These are phyloP conservation scores for Aegotheles bennettii DNA, from an alignment of 2,113 vertebrate genomes.

Conservation along the genomic window DNA sequence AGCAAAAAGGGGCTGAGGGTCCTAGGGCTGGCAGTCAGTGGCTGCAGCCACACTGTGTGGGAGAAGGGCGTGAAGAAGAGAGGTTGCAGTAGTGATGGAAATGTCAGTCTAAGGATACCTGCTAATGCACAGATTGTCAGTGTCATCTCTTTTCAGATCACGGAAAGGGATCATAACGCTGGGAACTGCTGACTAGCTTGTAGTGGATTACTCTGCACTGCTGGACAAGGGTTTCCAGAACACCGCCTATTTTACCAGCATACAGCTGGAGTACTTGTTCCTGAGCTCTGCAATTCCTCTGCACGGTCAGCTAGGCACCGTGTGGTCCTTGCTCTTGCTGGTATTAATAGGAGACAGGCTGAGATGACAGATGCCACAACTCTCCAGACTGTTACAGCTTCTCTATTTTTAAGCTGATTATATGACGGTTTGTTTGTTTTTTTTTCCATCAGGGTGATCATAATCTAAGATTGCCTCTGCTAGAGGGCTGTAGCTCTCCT, in stretches of 20 bases:
- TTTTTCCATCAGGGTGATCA: background rate
- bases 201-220: background rate
- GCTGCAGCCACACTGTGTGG: background rate
- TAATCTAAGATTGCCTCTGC: background rate
- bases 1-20: background rate
- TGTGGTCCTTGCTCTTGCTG: background rate
- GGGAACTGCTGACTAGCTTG: background rate
- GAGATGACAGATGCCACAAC: background rate
- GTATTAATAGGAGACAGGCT: background rate
- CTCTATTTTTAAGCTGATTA: background rate
- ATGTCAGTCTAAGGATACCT: background rate
- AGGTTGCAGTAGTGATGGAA: background rate
- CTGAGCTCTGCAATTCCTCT: background rate
- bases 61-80: background rate
- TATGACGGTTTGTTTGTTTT: rapidly evolving
- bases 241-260: rapidly evolving
- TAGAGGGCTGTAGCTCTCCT: background rate
- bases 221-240: background rate
- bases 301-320: rapidly evolving
- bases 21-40: background rate
- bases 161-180: background rate
- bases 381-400: background rate
- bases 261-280: background rate
- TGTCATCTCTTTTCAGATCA: background rate
- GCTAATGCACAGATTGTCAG: background rate